Evolutionary conservation across 1,140 invertebrate species (phyloP).

Genomic region (Monochamus saltuarius): DNA sequence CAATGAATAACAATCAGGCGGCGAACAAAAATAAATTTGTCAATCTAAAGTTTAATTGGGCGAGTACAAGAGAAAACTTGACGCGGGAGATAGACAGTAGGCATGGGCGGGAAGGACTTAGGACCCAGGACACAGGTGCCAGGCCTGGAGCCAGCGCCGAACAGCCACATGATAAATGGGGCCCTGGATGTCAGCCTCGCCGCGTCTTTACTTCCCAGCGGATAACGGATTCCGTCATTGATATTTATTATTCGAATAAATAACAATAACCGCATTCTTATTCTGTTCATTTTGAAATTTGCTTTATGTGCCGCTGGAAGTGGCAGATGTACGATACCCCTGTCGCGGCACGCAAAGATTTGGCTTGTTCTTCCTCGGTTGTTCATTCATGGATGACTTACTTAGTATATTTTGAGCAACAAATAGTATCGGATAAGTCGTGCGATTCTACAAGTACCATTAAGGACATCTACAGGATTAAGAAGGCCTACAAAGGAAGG

Average conservation of each 20-base stretch:
- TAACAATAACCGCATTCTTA: constrained; percentile 34
- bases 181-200: constrained; percentile 25
- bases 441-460: too few species aligned
- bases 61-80: constrained; percentile 18
- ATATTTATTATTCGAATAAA: constrained; percentile 34
- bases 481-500: too few species aligned
- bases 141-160: constrained; percentile 9
- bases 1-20: constrained; percentile 32
- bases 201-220: constrained; percentile 20
- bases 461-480: too few species aligned
- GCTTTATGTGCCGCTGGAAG: constrained; percentile 26
- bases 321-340: constrained; percentile 9
- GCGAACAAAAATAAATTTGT: constrained; percentile 34
- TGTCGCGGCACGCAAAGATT: not conserved
- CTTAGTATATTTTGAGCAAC: too few species aligned
- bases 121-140: constrained; percentile 28
- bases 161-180: constrained; percentile 32
- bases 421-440: too few species aligned
- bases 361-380: too few species aligned
- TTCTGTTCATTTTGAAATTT: constrained; percentile 33
- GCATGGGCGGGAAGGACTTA: constrained; percentile 5
- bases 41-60: constrained; percentile 37
- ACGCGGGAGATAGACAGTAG: constrained; percentile 11
- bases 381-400: too few species aligned
- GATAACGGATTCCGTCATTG: constrained; percentile 25